Evolutionary conservation across 2,797 vertebrate genomes (phyloP), one percentile per base, ranked within the genome.

Genomic region (Catamblyrhynchus diadema): DNA sequence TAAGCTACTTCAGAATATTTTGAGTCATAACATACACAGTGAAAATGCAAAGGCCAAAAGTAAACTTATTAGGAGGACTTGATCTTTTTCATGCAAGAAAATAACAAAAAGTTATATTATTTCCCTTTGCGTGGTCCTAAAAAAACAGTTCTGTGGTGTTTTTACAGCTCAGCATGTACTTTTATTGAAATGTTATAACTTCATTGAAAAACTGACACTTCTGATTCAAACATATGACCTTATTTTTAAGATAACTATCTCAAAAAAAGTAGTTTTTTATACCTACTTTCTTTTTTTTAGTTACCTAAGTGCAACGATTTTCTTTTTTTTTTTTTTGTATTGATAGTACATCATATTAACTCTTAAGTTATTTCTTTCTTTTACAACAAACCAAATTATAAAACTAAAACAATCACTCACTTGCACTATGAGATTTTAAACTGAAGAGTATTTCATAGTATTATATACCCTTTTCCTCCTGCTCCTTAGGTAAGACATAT

Each of bases 251-350:
- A 28, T 10, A 47, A 37, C 32, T 37, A 27, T 25, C 20, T 12
- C 4, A 3, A 60, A 44, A 39, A 27, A n/a, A 3, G 1, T 17
- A 8, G 16, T 14, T 2, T 37, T 65, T 41, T 8, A 37, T 7
- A 27, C 3, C 4, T 45, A 20, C 12, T 44, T 66, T 13, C 44
- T 8, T 12, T 23, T n/a, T 64, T 41, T 17, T 21, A 19, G 17
- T 65, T 73, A 78, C 33, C 4, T 8, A 72, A 84, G 24, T 18
- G 12, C 10, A 71, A 90, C 19, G 4, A 21, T 42, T 47, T 41
- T 51, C 17, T n/a, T 6, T 3, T 21, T 42, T 62, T 88, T 65
- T 88, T 85, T 18, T 10, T 61, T 60, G 7, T 17, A n/a, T 50
- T 41, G 30, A 17, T 22, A 22, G 23, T 27, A 61, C 2, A 8